Evolutionary conservation across 92 coral and sea anemone genomes (phyloP).

Genomic region (Zoanthus gigantus): DNA sequence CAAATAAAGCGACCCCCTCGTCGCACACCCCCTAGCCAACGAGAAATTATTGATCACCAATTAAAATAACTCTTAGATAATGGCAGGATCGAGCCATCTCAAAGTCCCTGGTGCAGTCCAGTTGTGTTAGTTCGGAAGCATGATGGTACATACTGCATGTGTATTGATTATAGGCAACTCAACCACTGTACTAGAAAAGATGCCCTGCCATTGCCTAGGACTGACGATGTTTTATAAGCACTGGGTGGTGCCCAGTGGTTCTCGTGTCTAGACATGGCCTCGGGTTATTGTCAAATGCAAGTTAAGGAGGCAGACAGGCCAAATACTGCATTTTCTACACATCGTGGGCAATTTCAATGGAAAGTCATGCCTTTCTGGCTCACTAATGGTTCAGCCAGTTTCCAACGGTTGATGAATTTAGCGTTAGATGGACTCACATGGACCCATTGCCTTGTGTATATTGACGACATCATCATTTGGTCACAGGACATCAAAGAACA

Average conservation of each 20-base stretch:
- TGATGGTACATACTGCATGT: constrained; percentile 50
- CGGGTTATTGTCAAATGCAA: constrained; percentile 53
- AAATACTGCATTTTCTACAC: constrained; percentile 43
- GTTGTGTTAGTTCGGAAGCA: constrained; percentile 57
- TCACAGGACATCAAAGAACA: too few relatives aligned
- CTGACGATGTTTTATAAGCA: constrained; percentile 53
- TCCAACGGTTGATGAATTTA: too few relatives aligned
- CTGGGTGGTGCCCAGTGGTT: constrained; percentile 45
- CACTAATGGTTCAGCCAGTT: too few relatives aligned
- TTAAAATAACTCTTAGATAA: constrained; percentile 40
- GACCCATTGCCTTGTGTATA: too few relatives aligned
- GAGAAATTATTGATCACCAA: constrained; percentile 42
- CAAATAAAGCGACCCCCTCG: constrained; percentile 50
- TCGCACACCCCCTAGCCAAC: constrained; percentile 35
- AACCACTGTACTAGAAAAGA: constrained; percentile 62
- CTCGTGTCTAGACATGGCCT: background rate
- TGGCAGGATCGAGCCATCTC: constrained; percentile 25
- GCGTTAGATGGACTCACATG: too few relatives aligned
- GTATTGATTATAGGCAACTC: constrained; percentile 50
- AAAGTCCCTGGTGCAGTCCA: constrained; percentile 64
- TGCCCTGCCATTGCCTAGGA: constrained; percentile 61
- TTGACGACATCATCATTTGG: too few relatives aligned
- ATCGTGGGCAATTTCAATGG: too few relatives aligned
- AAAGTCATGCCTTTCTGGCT: too few relatives aligned
- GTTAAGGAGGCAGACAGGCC: constrained; percentile 37